Conservation (phyloP, 2,888 invertebrate species). For the Trissoscelio sp. region DNA sequence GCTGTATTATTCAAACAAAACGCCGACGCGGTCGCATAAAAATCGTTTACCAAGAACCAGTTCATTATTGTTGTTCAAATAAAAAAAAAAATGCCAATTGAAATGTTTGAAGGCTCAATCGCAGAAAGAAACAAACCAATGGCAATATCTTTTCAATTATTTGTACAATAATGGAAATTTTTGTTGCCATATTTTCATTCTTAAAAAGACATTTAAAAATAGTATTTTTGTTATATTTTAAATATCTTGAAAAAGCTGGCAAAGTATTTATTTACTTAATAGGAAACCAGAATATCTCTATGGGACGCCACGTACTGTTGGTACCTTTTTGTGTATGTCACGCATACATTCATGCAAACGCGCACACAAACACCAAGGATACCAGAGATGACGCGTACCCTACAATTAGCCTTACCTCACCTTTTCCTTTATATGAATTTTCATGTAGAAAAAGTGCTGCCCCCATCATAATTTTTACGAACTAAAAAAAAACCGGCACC, state of each 20-base stretch:
- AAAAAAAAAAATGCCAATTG: background rate
- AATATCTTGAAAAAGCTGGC: conserved; percentile 18
- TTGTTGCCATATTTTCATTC: no score
- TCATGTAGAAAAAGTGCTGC: conserved; percentile 56
- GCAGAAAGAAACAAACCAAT: background rate
- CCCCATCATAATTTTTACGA: conserved; percentile 45
- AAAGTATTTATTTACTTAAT: conserved; percentile 54
- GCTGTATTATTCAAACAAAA: conserved; percentile 17
- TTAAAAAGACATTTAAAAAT: no score
- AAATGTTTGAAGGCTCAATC: background rate
- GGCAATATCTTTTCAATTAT: background rate
- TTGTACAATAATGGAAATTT: background rate
- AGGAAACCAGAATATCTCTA: conserved; percentile 59
- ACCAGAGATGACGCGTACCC: conserved; percentile 60
- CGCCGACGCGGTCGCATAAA: background rate
- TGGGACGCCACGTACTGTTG: conserved; percentile 45
- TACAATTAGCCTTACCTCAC: conserved; percentile 64
- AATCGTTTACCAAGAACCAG: conserved; percentile 1
- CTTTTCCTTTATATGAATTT: conserved; percentile 61
- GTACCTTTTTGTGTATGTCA: conserved; percentile 36
- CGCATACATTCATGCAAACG: conserved; percentile 22
- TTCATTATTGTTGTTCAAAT: background rate
- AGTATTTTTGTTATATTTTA: no score
- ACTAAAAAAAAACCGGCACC: conserved; percentile 21
- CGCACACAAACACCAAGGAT: conserved; percentile 29